phyloP scores from a whole-genome alignment of 2,888 invertebrate genomes.

The Gonocerus acuteangulatus region DNA sequence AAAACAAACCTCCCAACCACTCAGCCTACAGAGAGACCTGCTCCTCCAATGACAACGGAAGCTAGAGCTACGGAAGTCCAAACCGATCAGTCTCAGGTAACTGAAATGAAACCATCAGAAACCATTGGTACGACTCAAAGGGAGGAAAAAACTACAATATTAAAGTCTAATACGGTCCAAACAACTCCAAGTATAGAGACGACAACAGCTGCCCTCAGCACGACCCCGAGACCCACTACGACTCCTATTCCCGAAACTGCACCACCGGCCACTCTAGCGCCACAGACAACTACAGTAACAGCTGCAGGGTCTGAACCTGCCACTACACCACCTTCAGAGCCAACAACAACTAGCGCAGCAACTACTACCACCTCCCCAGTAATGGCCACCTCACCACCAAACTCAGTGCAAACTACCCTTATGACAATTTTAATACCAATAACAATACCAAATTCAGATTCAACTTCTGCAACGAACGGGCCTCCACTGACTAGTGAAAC shows the following conservation, averaged over 20 bases:
- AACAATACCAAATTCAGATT: constrained; percentile 8
- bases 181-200: no score
- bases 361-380: constrained; percentile 17
- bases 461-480: constrained; percentile 13
- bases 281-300: constrained; percentile 35
- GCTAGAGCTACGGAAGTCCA: no score
- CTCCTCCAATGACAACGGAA: constrained; percentile 24
- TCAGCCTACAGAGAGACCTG: constrained; percentile 23
- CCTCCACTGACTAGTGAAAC: background rate
- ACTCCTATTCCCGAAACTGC: constrained; percentile 4
- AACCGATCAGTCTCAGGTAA: no score
- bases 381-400: constrained; percentile 7
- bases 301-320: constrained; percentile 40
- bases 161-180: no score
- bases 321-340: constrained; percentile 32
- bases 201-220: background rate
- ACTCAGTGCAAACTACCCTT: background rate
- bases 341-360: constrained; percentile 21
- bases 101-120: constrained; percentile 9
- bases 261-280: background rate
- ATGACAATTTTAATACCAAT: constrained; percentile 17
- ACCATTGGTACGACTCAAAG: constrained; percentile 25
- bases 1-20: constrained; percentile 15
- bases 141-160: no score
- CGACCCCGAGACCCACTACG: constrained; percentile 6